Conservation (phyloP, 2,888 invertebrate species). For the Tetramorium bicarinatum region DNA sequence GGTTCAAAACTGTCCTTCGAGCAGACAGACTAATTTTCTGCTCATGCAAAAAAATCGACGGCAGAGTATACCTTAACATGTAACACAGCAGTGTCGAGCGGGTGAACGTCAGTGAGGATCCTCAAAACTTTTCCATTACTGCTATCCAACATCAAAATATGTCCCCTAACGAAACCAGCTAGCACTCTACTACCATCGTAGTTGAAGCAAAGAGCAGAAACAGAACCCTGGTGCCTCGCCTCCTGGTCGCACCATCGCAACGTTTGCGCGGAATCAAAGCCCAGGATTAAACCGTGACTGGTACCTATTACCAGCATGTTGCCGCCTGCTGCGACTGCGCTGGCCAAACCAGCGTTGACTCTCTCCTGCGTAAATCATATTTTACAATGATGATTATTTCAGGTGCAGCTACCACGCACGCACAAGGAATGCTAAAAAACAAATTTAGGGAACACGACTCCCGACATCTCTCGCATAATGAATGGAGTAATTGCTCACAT, state of each 20-base stretch:
- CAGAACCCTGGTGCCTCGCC: conserved; percentile 91
- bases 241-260: conserved; percentile 95
- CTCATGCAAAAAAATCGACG: not conserved
- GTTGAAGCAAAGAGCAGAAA: conserved; percentile 95
- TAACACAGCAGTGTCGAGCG: conserved; percentile 93
- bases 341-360: conserved; percentile 95
- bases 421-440: conserved; percentile 46
- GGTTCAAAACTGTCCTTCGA: conserved; percentile 19
- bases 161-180: conserved; percentile 93
- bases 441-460: not conserved
- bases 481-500: conserved; percentile 87
- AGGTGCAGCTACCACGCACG: conserved; percentile 14
- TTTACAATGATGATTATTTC: not conserved
- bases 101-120: conserved; percentile 93
- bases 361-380: conserved; percentile 89
- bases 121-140: conserved; percentile 92
- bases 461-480: not conserved
- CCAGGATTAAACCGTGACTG: conserved; percentile 95
- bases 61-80: conserved; percentile 88
- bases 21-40: not conserved
- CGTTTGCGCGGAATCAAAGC: conserved; percentile 95
- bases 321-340: conserved; percentile 92
- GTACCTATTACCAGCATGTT: conserved; percentile 97
- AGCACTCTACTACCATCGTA: conserved; percentile 94
- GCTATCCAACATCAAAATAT: conserved; percentile 96